phyloP scores from a whole-genome alignment of 2,797 vertebrate genomes.

The Etheostoma perlongum region DNA sequence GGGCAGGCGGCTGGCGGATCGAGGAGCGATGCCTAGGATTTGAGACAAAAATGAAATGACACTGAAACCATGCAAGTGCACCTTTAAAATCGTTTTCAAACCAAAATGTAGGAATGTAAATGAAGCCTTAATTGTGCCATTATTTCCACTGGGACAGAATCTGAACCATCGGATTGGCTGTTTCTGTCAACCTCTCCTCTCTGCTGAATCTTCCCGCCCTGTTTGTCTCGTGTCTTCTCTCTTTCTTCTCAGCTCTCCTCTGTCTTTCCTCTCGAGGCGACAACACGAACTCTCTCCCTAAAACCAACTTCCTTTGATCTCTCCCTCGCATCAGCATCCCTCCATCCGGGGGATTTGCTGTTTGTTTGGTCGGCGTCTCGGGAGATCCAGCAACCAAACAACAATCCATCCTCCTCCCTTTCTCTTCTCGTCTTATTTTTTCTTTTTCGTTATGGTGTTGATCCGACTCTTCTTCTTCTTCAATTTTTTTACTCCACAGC shows the following conservation, averaged over 20 bases:
- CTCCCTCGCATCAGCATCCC: constrained; percentile 20
- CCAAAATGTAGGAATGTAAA: too few relatives aligned
- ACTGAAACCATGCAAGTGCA: too few relatives aligned
- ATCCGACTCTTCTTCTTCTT: neutral
- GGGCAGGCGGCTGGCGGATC: too few relatives aligned
- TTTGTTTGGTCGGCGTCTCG: constrained; percentile 55
- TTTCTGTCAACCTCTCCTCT: neutral
- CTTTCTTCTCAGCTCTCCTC: neutral
- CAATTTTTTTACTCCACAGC: neutral
- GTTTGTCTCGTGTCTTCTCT: neutral
- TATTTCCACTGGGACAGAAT: neutral
- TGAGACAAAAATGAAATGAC: too few relatives aligned
- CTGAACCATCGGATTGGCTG: constrained; percentile 7
- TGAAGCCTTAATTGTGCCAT: too few relatives aligned
- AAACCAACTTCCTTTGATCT: constrained; percentile 40
- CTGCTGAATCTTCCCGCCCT: neutral
- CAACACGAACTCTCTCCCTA: constrained; percentile 22
- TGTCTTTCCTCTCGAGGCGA: constrained; percentile 14
- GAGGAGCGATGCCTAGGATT: too few relatives aligned
- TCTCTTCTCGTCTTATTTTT: neutral
- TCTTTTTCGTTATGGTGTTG: neutral
- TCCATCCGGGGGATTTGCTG: constrained; percentile 45
- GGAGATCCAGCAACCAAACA: constrained; percentile 37
- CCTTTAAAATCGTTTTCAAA: too few relatives aligned
- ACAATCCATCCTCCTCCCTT: neutral